Conservation (phyloP, 2,888 invertebrate genomes). For the Ochropleura leucogaster region DNA sequence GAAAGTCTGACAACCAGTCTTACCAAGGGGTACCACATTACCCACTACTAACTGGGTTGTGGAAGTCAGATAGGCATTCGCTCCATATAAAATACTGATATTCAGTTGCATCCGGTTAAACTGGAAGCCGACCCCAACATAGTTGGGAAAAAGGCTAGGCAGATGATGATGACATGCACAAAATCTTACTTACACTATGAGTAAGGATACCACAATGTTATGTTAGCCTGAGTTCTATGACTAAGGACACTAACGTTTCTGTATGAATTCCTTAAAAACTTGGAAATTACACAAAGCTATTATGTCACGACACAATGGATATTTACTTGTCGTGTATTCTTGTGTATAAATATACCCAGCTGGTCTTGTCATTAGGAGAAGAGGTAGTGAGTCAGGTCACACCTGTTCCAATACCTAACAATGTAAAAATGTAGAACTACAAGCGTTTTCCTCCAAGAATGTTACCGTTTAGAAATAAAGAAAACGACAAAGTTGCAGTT, state of each 20-base stretch:
- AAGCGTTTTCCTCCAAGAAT: conserved; percentile 9
- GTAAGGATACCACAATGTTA: neutral
- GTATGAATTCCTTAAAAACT: neutral
- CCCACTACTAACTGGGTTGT: no score
- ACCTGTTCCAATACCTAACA: conserved; percentile 51
- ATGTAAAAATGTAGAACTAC: neutral
- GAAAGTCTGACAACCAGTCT: no score
- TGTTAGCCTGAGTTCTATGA: neutral
- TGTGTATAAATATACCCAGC: neutral
- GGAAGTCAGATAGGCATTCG: no score
- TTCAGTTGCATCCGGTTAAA: no score
- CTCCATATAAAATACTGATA: no score
- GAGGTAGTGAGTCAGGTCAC: conserved; percentile 35
- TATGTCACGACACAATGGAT: conserved; percentile 20
- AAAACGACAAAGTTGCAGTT: neutral
- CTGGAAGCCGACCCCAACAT: no score
- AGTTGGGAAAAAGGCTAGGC: no score
- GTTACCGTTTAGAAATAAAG: conserved; percentile 4
- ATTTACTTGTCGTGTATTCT: conserved; percentile 5
- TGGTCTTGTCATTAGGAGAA: neutral
- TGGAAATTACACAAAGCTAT: conserved; percentile 10
- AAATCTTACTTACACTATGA: no score
- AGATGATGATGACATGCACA: neutral
- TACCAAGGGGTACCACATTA: no score
- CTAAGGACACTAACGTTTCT: neutral